Conservation (phyloP, 23 tunicate species). For the Ascidia mentula region DNA sequence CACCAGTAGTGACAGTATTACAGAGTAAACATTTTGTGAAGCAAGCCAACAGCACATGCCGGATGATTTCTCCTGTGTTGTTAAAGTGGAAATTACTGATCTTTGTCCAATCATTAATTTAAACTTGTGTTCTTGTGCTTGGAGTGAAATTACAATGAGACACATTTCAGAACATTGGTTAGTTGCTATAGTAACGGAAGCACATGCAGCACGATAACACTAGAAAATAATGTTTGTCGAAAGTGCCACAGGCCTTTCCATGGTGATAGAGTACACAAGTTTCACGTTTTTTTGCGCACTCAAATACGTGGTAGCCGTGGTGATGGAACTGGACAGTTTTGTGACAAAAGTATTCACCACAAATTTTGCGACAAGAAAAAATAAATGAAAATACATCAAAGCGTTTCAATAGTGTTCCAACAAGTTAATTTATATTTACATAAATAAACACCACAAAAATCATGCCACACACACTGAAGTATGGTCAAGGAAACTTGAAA, state of each 20-base stretch:
- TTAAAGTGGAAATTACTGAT: not conserved
- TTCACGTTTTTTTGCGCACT: not conserved
- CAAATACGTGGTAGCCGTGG: not conserved
- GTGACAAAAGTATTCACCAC: too few relatives aligned
- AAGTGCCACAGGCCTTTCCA: too few relatives aligned
- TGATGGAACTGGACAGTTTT: not conserved
- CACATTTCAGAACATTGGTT: not conserved
- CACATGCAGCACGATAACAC: not conserved
- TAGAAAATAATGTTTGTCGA: too few relatives aligned
- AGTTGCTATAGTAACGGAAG: not conserved
- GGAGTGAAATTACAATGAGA: not conserved
- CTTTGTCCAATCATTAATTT: not conserved
- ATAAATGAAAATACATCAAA: not conserved
- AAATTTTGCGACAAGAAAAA: too few relatives aligned
- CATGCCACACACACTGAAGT: not conserved
- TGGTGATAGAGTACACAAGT: not conserved
- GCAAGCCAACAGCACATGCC: not conserved
- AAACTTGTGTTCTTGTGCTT: not conserved
- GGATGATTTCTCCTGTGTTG: not conserved
- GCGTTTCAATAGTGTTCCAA: not conserved
- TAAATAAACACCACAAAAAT: not conserved
- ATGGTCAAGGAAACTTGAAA: too few relatives aligned
- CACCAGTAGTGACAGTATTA: slow-evolving; percentile 1
- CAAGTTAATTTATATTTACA: slow-evolving; percentile 8
- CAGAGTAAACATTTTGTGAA: not conserved